Evolutionary conservation across 2,888 invertebrate genomes (phyloP), one percentile per base, ranked within the genome.

Genomic region (Oscheius onirici): DNA sequence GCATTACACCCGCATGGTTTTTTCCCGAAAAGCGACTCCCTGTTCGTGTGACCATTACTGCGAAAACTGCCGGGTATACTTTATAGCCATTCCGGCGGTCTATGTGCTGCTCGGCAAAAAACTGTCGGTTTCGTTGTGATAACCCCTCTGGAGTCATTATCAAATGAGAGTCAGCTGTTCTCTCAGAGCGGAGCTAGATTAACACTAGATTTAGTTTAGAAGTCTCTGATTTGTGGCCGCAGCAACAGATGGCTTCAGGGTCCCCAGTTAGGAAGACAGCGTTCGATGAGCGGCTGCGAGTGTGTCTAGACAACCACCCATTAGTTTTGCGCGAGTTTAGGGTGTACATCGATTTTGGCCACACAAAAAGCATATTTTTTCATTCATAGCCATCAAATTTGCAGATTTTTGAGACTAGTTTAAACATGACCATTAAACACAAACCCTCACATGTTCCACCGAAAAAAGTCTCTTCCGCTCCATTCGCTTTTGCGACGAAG

Each of bases 141-240:
- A 63, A 49, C 49, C 58, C 24, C 46, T 49, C 43, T 10, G 28
- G 5, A 20, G n/a, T 41, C n/a, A 34, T 58, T 58, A 58, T 58
- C 43, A 58, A 41, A 40, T 41, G 41, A 28, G 40, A 58, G 58
- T 40, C 40, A 58, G 58, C 58, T 58, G 58, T 58, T 58, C 55
- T n/a, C n/a, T n/a, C n/a, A n/a, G n/a, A n/a, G n/a, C n/a, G n/a
- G n/a, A n/a, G n/a, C n/a, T 26, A 55, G 26, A 17, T 15, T 41
- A 26, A 26, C 2, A 24, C 55, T 11, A 8, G 34, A 34, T 34
- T 8, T 34, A 34, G 34, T 17, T 55, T 26, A n/a, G 52, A 55
- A 52, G 24, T 46, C 46, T 46, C 8, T 46, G 34, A 3, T 34
- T 34, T 34, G 34, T 34, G 46, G 46, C 20, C 8, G 20, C 46